Evolutionary conservation across 2,797 vertebrate species (phyloP), one percentile per base, ranked within the genome.

Genomic region (Microcaecilia unicolor): DNA sequence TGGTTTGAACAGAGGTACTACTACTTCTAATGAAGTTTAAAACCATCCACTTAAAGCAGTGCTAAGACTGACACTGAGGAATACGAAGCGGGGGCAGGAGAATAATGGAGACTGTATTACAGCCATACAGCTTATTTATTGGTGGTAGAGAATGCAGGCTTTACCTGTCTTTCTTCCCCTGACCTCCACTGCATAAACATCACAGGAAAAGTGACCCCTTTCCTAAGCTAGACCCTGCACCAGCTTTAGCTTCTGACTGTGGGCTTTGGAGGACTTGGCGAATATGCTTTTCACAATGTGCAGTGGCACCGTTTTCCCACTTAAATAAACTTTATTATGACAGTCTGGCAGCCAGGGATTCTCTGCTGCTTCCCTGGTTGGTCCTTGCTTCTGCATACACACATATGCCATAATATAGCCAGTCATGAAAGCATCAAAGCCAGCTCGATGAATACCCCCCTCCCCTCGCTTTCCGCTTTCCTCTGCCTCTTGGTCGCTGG

Each of bases 371-470:
- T 65, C 52, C 3, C 4, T 31, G 22, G 50, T 27, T 7, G 58
- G 48, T 4, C 52, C 63, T 50, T 53, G 67, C 50, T 68, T 59
- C 22, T 76, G 25, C 30, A 78, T 50, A 44, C 65, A 71, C 1
- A 91, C 78, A 1, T 86, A 85, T 37, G 88, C 90, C 56, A 98
- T 96, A 61, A 98, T 80, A 22, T 87, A 98, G 9, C 88, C 96
- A 0, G 95, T 99, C 96, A 98, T 99, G 50, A 96, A 98, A 1
- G 94, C 95, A 4, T 99, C 94, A 7, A 98, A 99, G 7, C 96
- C 95, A 1, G 96, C 93, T 23, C 94, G 62, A 58, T 99, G 96
- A 0, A 84, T 70, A 22, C 92, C 94, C 5, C 80, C 40, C 5
- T 90, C 91, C 0, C 47, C 49, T 28, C 63, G 76, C 37, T 66